Conservation (phyloP, 1,140 invertebrate species). For the Thalassaphorura encarpata region DNA sequence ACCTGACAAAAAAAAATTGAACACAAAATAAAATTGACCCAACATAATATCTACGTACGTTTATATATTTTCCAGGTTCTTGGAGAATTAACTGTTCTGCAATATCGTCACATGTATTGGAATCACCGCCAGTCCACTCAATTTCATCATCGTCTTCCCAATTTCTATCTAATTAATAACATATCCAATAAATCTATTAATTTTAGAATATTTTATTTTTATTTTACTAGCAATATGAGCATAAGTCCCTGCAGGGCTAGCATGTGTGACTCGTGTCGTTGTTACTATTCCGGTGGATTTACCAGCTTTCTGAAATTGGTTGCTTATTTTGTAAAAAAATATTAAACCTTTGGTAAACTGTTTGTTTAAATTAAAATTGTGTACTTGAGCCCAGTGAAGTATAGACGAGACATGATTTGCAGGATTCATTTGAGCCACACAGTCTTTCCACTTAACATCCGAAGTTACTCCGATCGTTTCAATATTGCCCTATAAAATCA, state of each 20-base stretch:
- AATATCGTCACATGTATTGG: conserved; percentile 36
- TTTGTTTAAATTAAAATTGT: too few relatives aligned
- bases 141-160: conserved; percentile 21
- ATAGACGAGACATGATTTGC: conserved; percentile 28
- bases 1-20: too few relatives aligned
- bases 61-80: conserved; percentile 36
- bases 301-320: conserved; percentile 26
- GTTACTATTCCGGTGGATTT: conserved; percentile 42
- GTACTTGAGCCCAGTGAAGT: conserved; percentile 27
- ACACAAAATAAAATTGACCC: too few relatives aligned
- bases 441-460: conserved; percentile 17
- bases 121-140: conserved; percentile 12
- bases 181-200: too few relatives aligned
- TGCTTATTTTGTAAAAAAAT: too few relatives aligned
- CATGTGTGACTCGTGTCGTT: conserved; percentile 43
- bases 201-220: too few relatives aligned
- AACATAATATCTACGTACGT: too few relatives aligned
- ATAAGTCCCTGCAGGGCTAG: conserved; percentile 34
- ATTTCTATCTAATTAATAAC: too few relatives aligned
- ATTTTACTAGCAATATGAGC: conserved; percentile 35
- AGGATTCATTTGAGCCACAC: conserved; percentile 16
- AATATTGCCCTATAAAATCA: conserved; percentile 35
- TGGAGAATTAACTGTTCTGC: conserved; percentile 36
- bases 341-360: too few relatives aligned
- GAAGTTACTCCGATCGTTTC: conserved; percentile 33